Evolutionary conservation across 1,140 invertebrate species (phyloP).

Genomic region (Nephotettix cincticeps): DNA sequence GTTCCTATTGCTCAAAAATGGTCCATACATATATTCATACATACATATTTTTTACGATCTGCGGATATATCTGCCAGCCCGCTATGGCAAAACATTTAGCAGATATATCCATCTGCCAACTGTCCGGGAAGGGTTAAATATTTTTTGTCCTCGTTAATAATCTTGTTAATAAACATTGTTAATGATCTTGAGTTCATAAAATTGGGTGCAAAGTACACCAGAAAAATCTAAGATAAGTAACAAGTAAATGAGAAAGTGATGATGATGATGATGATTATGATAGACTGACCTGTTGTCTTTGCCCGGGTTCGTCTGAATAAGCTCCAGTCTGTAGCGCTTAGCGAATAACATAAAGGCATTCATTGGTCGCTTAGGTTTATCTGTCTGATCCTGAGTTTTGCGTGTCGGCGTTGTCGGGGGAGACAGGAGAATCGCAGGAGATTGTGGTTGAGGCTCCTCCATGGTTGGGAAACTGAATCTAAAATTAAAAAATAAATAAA

Average conservation of each 20-base stretch:
- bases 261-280: background rate
- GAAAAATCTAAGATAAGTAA: background rate
- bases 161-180: no score
- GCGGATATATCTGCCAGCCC: no score
- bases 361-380: constrained; percentile 52
- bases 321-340: constrained; percentile 52
- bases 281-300: constrained; percentile 59
- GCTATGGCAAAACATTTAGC: no score
- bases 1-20: no score
- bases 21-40: no score
- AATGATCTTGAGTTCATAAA: no score
- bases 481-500: no score
- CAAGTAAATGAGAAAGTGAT: background rate
- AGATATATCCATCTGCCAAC: no score
- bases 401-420: constrained; percentile 38
- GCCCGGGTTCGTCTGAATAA: constrained; percentile 56
- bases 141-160: no score
- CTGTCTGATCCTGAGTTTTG: constrained; percentile 30
- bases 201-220: background rate
- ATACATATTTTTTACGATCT: no score
- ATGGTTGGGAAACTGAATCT: constrained; percentile 38
- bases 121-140: no score
- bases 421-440: constrained; percentile 29
- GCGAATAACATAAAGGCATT: constrained; percentile 61
- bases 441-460: constrained; percentile 30